phyloP scores from a whole-genome alignment of 1,140 invertebrate genomes.

The Ephestia elutella region DNA sequence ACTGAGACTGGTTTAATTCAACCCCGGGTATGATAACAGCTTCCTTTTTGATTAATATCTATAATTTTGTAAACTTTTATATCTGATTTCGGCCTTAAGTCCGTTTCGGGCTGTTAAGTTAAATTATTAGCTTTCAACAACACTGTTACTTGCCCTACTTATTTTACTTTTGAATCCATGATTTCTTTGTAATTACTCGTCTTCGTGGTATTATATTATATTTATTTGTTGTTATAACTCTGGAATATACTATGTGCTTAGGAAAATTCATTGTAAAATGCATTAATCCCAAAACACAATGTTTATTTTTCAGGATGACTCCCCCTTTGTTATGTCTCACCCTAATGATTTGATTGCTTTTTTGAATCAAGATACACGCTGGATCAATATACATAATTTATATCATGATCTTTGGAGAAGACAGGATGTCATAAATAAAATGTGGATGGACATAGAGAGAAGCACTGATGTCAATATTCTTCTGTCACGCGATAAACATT shows the following conservation, averaged over 20 bases:
- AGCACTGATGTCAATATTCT: constrained; percentile 78
- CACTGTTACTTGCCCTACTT: neutral
- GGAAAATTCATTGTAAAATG: neutral
- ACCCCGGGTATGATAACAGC: constrained; percentile 44
- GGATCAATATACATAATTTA: constrained; percentile 77
- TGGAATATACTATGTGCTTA: neutral
- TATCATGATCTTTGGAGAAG: constrained; percentile 79
- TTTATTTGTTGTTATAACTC: no score
- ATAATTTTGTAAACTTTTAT: neutral
- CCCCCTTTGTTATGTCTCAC: constrained; percentile 84
- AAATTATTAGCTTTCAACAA: constrained; percentile 6
- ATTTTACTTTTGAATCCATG: neutral
- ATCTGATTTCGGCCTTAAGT: neutral
- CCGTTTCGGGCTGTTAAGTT: neutral
- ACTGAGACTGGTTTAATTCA: constrained; percentile 64
- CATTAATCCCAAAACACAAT: neutral
- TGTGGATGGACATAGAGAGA: constrained; percentile 77
- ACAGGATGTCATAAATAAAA: constrained; percentile 79
- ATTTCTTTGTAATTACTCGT: neutral
- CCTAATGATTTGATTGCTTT: constrained; percentile 88
- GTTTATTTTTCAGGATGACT: constrained; percentile 76
- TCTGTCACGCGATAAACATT: constrained; percentile 80
- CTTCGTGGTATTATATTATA: no score
- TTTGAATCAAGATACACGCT: constrained; percentile 85
- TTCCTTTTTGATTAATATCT: constrained; percentile 21